Base-by-base conservation (phyloP, 2,888 invertebrate species). In the Hydroisotoma schaefferi region DNA sequence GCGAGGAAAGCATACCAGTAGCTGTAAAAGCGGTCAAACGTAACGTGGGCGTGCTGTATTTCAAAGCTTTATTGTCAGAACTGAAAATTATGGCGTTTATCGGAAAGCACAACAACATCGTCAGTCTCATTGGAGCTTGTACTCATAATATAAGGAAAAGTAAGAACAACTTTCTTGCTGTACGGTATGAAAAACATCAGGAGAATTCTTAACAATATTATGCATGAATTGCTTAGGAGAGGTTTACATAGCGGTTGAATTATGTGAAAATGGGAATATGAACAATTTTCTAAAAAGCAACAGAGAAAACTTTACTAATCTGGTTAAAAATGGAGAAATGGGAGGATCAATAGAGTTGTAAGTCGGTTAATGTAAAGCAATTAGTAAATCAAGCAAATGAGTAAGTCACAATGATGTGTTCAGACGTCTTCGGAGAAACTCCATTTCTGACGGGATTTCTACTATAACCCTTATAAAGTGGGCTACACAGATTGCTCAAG, bases 91-190 rank as follows among this genome's bases (percentile, higher is more conserved):
- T 68, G 66, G 62, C 61, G 2, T 64, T 58, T 22, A 60, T 68
- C n/a, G 68, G 62, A 37, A 68, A 57, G 25, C 64, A 68, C 43
- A 49, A 57, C 4, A 68, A 66, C 44, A 62, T 68, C n/a, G 65
- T 68, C 33, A 59, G 59, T 22, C 57, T 68, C n/a, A 58, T 68
- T 12, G 68, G 68, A 55, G 65, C 68, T n/a, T 68, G 68, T 49
- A 68, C 66, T 12, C 63, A 68, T 22, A 66, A 66, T 47, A 68
- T 68, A 44, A 48, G 59, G 40, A 68, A 68, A 59, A 38, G 68
- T 68, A 61, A n/a, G 49, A 18, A 52, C 25, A 37, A 25, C 10
- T 29, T 38, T 38, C n/a, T 47, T 47, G 26, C 20, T 44, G n/a
- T 44, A 44, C 18, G 44, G 18, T n/a, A n/a, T 44, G 44, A 44